Evolutionary conservation across 2,797 vertebrate genomes (phyloP).

Genomic region (Poecilia wingei): DNA sequence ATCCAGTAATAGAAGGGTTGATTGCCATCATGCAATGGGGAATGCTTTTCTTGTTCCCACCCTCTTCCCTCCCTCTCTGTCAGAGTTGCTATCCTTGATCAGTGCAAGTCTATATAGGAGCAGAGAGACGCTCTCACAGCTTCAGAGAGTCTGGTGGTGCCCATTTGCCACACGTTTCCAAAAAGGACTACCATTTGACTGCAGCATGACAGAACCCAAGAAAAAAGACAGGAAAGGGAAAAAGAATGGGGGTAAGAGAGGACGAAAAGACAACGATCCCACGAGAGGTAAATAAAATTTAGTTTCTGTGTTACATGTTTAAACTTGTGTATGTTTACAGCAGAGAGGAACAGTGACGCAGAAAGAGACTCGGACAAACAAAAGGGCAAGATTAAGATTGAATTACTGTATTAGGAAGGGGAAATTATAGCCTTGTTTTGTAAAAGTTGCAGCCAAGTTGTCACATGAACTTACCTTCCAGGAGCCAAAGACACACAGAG

Average conservation of each 20-base stretch:
- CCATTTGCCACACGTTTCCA: constrained; percentile 76
- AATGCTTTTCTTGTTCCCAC: constrained; percentile 75
- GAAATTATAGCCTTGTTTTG: constrained; percentile 57
- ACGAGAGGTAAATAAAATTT: constrained; percentile 74
- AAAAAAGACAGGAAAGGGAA: constrained; percentile 78
- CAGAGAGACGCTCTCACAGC: constrained; percentile 76
- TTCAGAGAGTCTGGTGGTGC: constrained; percentile 81
- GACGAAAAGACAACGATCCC: constrained; percentile 72
- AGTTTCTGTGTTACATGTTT: constrained; percentile 37
- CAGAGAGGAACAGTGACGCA: constrained; percentile 1
- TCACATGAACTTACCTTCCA: constrained; percentile 69
- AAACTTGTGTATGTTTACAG: constrained; percentile 3
- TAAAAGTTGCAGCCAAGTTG: constrained; percentile 75
- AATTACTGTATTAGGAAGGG: constrained; percentile 19
- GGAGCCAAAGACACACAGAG: constrained; percentile 65
- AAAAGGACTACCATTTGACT: constrained; percentile 77
- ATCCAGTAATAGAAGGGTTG: constrained; percentile 75
- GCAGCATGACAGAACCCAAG: constrained; percentile 81
- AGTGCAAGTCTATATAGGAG: constrained; percentile 83
- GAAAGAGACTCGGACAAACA: constrained; percentile 19
- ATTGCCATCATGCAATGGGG: constrained; percentile 82
- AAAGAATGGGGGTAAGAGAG: constrained; percentile 77
- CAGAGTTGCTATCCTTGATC: constrained; percentile 78
- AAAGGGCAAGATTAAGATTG: constrained; percentile 6
- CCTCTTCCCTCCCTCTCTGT: constrained; percentile 54